A percentile compares a stretch with the other conserved stretches of the same genome.
Conservation (phyloP, 2,797 vertebrate genomes). For the Sebastes iracundus region DNA sequence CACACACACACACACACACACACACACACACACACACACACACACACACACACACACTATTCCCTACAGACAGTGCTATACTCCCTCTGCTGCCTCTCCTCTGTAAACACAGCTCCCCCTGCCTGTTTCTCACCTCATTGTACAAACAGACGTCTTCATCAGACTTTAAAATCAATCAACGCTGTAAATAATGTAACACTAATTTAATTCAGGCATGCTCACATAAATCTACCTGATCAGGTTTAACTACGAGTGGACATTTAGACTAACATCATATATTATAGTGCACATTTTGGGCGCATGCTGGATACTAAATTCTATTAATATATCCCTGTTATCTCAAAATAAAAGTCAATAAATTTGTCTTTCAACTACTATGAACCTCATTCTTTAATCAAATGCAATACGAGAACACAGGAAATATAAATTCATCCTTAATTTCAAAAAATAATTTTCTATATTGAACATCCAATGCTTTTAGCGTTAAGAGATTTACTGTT, state of each 20-base stretch:
- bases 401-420: not conserved
- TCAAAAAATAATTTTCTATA: not conserved
- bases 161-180: not conserved
- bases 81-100: slow-evolving; percentile 75
- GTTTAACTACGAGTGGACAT: not conserved
- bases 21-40: too few relatives aligned
- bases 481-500: not conserved
- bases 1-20: too few relatives aligned
- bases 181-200: not conserved
- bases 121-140: slow-evolving; percentile 23
- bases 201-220: not conserved
- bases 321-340: not conserved
- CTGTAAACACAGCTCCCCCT: slow-evolving; percentile 74
- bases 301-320: not conserved
- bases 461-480: not conserved
- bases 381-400: not conserved
- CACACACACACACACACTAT: not conserved
- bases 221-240: not conserved
- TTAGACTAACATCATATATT: not conserved
- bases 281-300: not conserved
- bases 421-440: not conserved
- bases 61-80: slow-evolving; percentile 50
- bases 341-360: not conserved
- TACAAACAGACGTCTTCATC: not conserved
- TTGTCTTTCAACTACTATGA: not conserved